A percentile compares a stretch with the other conserved stretches of the same genome.
Evolutionary conservation across 2,797 vertebrate genomes (phyloP).

Genomic region (Xenopus petersii): DNA sequence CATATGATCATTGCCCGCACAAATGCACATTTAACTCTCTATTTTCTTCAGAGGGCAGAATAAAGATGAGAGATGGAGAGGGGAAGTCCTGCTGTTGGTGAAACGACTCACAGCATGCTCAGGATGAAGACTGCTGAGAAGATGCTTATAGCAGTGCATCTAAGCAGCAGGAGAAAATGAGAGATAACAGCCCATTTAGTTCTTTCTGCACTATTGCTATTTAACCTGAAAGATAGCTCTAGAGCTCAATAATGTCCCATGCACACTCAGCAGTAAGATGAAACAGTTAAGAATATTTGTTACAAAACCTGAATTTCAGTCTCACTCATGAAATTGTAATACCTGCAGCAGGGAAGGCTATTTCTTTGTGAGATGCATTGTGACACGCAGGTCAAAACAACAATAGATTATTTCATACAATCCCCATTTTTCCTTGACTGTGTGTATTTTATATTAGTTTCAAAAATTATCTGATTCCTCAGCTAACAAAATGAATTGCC

Average conservation of each 20-base stretch:
- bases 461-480: constrained; percentile 44
- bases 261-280: not conserved
- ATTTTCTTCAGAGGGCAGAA: constrained; percentile 48
- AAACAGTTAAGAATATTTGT: constrained; percentile 23
- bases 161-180: constrained; percentile 50
- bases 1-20: constrained; percentile 44
- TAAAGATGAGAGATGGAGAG: constrained; percentile 48
- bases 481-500: constrained; percentile 46
- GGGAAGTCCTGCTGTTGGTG: constrained; percentile 53
- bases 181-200: constrained; percentile 45
- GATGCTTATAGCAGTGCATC: constrained; percentile 53
- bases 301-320: no score
- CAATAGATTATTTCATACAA: not conserved
- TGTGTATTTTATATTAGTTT: constrained; percentile 35
- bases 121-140: constrained; percentile 50
- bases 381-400: not conserved
- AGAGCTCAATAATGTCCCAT: not conserved
- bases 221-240: constrained; percentile 24
- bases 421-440: not conserved
- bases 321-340: no score
- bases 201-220: constrained; percentile 18
- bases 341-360: not conserved
- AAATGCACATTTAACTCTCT: constrained; percentile 40
- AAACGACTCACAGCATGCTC: constrained; percentile 53
- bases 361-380: not conserved